Percentiles rank a stretch among this genome's conserved stretches.
phyloP scores from a whole-genome alignment of 2,113 vertebrate species.

The Atlantisia rogersi region DNA sequence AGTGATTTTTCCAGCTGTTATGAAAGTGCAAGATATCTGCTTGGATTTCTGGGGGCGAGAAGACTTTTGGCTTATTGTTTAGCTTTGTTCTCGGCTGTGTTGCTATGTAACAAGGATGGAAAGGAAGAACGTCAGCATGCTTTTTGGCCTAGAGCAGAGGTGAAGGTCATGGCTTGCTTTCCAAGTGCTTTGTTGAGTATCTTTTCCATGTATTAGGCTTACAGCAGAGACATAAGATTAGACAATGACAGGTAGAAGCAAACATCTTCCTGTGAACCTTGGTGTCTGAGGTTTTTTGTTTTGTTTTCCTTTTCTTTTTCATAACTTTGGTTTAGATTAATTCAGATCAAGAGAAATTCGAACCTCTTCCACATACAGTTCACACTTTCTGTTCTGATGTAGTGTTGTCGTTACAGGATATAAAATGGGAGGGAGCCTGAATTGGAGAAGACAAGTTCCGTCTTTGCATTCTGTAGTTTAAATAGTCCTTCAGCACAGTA shows the following conservation, averaged over 20 bases:
- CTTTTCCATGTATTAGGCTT: background rate
- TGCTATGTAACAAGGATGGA: background rate
- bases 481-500: background rate
- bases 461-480: background rate
- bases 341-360: background rate
- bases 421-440: background rate
- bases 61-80: background rate
- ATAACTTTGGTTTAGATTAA: rapidly evolving
- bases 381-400: background rate
- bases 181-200: background rate
- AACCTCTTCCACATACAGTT: background rate
- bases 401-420: background rate
- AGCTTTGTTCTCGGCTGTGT: background rate
- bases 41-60: background rate
- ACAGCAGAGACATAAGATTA: background rate
- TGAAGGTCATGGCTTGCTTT: background rate
- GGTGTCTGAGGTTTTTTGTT: no score
- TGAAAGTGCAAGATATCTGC: background rate
- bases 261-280: background rate
- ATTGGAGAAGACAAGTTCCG: background rate
- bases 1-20: background rate
- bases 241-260: background rate
- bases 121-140: background rate
- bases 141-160: background rate
- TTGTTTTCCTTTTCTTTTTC: background rate